Conservation (phyloP, 2,797 vertebrate species). For the Triplophysa bombifrons region DNA sequence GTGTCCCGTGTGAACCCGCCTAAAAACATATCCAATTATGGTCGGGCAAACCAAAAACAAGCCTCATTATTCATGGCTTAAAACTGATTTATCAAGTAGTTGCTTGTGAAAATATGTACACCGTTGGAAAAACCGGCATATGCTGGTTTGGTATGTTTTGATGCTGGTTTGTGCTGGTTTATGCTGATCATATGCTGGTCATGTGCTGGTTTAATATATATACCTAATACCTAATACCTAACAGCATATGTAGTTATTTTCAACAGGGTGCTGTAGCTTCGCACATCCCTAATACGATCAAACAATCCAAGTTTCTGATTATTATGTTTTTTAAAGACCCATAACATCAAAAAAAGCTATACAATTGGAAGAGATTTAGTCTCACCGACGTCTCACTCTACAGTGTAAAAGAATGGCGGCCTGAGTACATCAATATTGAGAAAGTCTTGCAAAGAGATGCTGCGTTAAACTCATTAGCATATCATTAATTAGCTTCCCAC, state of each 20-base stretch:
- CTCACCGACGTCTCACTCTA: constrained; percentile 33
- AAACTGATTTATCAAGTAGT: background rate
- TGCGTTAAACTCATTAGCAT: constrained; percentile 58
- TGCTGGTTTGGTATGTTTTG: too few relatives aligned
- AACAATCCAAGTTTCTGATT: background rate
- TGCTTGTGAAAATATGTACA: background rate
- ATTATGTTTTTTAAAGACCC: background rate
- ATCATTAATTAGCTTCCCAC: constrained; percentile 62
- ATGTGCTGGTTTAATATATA: too few relatives aligned
- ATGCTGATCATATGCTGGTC: too few relatives aligned
- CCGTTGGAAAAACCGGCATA: too few relatives aligned
- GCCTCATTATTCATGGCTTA: background rate
- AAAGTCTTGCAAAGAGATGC: constrained; percentile 49
- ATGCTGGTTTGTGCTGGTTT: too few relatives aligned
- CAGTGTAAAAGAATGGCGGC: constrained; percentile 36
- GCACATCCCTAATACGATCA: background rate
- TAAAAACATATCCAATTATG: background rate
- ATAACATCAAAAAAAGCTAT: background rate
- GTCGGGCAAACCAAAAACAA: background rate
- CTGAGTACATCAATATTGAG: constrained; percentile 48
- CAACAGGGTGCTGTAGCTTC: background rate
- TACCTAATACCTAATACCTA: too few relatives aligned
- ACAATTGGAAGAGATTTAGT: constrained; percentile 12
- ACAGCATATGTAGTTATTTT: too few relatives aligned
- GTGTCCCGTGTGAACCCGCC: background rate